Conservation (phyloP, 2,797 vertebrate genomes). For the Dryobates pubescens region DNA sequence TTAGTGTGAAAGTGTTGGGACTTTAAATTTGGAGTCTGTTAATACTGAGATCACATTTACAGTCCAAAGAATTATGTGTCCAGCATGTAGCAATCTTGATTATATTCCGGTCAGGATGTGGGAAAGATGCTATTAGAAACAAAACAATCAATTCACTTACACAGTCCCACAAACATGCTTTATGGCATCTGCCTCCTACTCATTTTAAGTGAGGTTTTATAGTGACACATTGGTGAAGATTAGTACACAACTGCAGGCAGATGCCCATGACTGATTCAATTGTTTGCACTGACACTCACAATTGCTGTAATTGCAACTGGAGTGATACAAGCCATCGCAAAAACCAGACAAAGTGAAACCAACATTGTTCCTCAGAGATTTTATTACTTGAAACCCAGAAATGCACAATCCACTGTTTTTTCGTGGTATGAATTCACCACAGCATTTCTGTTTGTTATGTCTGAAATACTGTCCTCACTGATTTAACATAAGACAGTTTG, state of each 20-base stretch:
- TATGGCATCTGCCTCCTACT: constrained; percentile 60
- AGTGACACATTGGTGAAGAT: constrained; percentile 65
- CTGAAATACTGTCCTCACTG: background rate
- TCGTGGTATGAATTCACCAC: constrained; percentile 3
- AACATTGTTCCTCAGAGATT: constrained; percentile 58
- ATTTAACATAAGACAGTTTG: background rate
- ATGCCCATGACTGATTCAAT: constrained; percentile 67
- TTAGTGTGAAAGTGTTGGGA: background rate
- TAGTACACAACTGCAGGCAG: constrained; percentile 69
- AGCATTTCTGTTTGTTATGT: background rate
- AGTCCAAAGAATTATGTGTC: constrained; percentile 51
- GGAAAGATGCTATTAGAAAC: constrained; percentile 67
- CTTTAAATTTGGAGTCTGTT: constrained; percentile 26
- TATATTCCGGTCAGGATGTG: constrained; percentile 65
- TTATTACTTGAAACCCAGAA: constrained; percentile 59
- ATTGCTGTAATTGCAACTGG: constrained; percentile 61
- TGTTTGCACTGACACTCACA: constrained; percentile 69
- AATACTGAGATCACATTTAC: constrained; percentile 27
- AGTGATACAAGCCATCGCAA: constrained; percentile 57
- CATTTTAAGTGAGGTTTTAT: constrained; percentile 62
- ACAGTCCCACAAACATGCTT: constrained; percentile 63
- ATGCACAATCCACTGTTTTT: constrained; percentile 13
- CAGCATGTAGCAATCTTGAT: constrained; percentile 65
- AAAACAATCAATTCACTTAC: constrained; percentile 67
- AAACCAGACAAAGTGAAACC: constrained; percentile 54